These are phyloP conservation scores for Pentalonia nigronervosa DNA, from an alignment of 1,140 invertebrate genomes.

Conservation along the genomic window DNA sequence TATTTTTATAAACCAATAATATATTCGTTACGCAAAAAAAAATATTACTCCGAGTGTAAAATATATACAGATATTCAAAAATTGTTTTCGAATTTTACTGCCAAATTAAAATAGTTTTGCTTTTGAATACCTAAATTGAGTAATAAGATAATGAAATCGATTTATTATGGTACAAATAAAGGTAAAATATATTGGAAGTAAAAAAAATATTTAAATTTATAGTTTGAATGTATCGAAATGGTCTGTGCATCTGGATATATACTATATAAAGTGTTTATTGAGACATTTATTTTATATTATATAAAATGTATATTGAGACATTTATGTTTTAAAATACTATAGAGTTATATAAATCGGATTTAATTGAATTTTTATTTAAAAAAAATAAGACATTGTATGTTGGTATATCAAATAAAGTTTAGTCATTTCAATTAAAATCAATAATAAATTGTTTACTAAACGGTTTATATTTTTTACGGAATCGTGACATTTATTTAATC, in stretches of 20 bases:
- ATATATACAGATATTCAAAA: background rate
- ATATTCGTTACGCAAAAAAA: background rate
- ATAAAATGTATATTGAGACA: no score
- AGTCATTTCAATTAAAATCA: background rate
- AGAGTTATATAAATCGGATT: background rate
- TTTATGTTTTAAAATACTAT: background rate
- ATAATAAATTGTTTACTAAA: background rate
- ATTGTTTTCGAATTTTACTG: background rate
- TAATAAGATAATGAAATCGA: background rate
- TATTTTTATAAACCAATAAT: background rate
- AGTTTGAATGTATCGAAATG: no score
- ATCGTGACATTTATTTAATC: background rate
- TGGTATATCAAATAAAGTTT: background rate
- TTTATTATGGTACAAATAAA: background rate
- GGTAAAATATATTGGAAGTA: background rate
- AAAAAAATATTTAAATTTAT: background rate
- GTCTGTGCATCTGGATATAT: no score
- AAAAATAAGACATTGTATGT: background rate
- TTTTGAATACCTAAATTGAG: background rate
- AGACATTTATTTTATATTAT: no score
- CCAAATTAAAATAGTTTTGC: background rate
- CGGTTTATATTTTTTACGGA: background rate
- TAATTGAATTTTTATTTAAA: background rate
- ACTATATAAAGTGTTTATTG: no score
- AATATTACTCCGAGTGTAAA: background rate